Conservation (phyloP, 2,797 vertebrate genomes). For the Falco berigora region DNA sequence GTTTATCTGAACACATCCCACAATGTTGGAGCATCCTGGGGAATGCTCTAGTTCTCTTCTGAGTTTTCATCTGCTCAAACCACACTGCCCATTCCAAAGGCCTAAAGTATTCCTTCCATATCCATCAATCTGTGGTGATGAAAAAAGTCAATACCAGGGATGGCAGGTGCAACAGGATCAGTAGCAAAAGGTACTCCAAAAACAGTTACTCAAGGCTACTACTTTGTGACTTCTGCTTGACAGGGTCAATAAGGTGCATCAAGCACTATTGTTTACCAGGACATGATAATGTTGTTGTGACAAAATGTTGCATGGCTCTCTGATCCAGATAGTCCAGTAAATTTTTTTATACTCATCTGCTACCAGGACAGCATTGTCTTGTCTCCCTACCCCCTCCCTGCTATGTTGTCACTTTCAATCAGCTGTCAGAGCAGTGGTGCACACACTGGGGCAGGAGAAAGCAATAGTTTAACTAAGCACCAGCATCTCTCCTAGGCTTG, state of each 20-base stretch:
- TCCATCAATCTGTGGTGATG: background rate
- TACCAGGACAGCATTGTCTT: background rate
- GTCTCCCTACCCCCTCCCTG: background rate
- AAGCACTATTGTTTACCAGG: background rate
- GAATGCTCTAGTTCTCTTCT: background rate
- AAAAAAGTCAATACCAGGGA: background rate
- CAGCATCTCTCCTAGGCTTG: background rate
- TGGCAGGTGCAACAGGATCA: background rate
- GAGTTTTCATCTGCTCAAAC: background rate
- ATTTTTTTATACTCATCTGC: background rate
- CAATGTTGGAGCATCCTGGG: background rate
- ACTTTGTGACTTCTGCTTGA: background rate
- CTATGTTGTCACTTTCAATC: background rate
- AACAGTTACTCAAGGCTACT: background rate
- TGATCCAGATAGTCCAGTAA: background rate
- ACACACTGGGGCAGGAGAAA: background rate
- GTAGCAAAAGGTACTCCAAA: background rate
- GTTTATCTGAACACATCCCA: background rate
- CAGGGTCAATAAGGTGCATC: background rate
- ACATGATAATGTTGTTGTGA: background rate
- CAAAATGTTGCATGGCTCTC: background rate
- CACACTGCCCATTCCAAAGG: background rate
- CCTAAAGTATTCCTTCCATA: background rate
- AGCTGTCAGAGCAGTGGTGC: background rate
- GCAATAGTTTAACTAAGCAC: background rate